Conservation (phyloP, 2,888 invertebrate species). For the Patella depressa region DNA sequence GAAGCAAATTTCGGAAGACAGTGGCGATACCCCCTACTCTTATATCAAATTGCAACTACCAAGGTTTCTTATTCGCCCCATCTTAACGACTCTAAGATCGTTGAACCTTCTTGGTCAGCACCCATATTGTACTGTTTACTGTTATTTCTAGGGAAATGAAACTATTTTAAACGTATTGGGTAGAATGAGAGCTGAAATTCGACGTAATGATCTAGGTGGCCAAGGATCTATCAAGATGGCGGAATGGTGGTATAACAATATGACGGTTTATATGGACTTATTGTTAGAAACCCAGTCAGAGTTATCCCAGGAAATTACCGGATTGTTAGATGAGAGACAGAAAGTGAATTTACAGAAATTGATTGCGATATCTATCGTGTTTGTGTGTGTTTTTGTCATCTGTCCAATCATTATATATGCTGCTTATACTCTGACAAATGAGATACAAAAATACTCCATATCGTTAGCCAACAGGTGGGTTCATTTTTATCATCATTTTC, state of each 20-base stretch:
- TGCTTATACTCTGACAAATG: conserved; percentile 61
- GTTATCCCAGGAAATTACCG: conserved; percentile 33
- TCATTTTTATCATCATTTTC: neutral
- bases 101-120: too few relatives aligned
- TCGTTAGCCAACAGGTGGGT: conserved; percentile 59
- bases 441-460: conserved; percentile 62
- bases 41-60: too few relatives aligned
- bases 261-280: conserved; percentile 49
- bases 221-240: conserved; percentile 48
- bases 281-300: conserved; percentile 32
- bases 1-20: too few relatives aligned
- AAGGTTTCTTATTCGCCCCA: too few relatives aligned
- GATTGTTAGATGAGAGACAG: conserved; percentile 38
- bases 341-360: conserved; percentile 52
- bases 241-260: conserved; percentile 58
- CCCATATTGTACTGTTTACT: neutral
- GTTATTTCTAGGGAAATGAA: conserved; percentile 30
- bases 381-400: conserved; percentile 54
- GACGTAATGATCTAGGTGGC: conserved; percentile 43
- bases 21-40: too few relatives aligned
- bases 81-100: too few relatives aligned
- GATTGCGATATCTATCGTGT: conserved; percentile 56
- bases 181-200: conserved; percentile 48
- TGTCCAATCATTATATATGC: conserved; percentile 60
- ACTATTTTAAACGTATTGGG: conserved; percentile 33